A percentile compares a stretch with the other conserved stretches of the same genome.
Conservation (phyloP, 2,888 invertebrate species). For the Kuschelorhynchus macadamiae region DNA sequence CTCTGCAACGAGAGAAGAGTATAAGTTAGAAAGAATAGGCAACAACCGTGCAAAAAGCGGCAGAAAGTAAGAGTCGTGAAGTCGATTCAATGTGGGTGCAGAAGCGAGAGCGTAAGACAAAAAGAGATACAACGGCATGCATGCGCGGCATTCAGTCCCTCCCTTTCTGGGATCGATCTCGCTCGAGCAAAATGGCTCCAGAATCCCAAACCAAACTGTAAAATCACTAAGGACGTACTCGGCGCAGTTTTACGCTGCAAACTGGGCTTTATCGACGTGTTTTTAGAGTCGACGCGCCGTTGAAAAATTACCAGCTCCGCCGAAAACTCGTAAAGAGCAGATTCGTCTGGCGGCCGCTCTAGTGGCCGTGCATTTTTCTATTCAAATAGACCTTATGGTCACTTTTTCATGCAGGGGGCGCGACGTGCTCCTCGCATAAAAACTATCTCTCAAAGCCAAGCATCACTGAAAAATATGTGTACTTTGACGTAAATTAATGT, state of each 20-base stretch:
- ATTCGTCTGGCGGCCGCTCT: slow-evolving; percentile 61
- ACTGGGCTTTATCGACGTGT: slow-evolving; percentile 60
- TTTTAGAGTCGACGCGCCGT: slow-evolving; percentile 66
- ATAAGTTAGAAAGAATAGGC: slow-evolving; percentile 48
- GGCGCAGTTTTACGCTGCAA: slow-evolving; percentile 42
- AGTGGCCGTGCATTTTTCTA: slow-evolving; percentile 66
- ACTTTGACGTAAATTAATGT: slow-evolving; percentile 70
- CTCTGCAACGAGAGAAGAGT: slow-evolving; percentile 37
- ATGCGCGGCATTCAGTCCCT: slow-evolving; percentile 68
- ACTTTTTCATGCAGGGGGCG: slow-evolving; percentile 55
- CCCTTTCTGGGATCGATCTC: slow-evolving; percentile 68
- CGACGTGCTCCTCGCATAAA: slow-evolving; percentile 66
- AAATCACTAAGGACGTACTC: slow-evolving; percentile 66
- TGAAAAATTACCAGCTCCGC: slow-evolving; percentile 68
- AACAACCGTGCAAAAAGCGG: slow-evolving; percentile 46
- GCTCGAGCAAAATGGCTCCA: slow-evolving; percentile 69
- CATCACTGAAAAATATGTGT: slow-evolving; percentile 70
- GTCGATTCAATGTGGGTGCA: slow-evolving; percentile 61
- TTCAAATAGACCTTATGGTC: slow-evolving; percentile 66
- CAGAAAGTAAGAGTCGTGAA: slow-evolving; percentile 59
- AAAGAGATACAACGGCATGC: slow-evolving; percentile 70
- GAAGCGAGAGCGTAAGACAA: slow-evolving; percentile 68
- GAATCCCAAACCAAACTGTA: slow-evolving; percentile 67
- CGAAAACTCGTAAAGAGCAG: slow-evolving; percentile 66
- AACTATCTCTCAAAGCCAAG: slow-evolving; percentile 69